Percentiles rank a stretch among this genome's conserved stretches.
Evolutionary conservation across 2,888 invertebrate genomes (phyloP).

Genomic region (Augochlorella aurata): DNA sequence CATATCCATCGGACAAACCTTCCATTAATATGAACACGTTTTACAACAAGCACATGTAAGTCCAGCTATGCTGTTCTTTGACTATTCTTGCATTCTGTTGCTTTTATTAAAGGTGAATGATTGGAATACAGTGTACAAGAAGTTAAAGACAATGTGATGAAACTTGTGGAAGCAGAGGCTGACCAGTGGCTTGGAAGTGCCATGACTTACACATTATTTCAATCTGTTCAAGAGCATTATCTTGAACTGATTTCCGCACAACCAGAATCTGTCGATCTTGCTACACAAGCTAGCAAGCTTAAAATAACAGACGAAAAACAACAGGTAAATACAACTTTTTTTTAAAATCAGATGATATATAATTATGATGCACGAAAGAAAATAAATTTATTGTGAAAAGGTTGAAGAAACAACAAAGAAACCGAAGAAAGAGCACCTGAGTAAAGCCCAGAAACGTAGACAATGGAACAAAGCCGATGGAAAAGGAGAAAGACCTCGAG

Average conservation of each 20-base stretch:
- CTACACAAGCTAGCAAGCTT: conserved; percentile 84
- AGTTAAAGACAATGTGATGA: conserved; percentile 88
- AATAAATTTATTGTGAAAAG: conserved; percentile 34
- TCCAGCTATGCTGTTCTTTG: conserved; percentile 69
- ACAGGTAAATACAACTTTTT: conserved; percentile 72
- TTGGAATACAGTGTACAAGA: conserved; percentile 84
- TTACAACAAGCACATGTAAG: conserved; percentile 96
- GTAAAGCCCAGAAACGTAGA: conserved; percentile 94
- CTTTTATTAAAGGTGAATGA: conserved; percentile 69
- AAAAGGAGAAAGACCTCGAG: conserved; percentile 92
- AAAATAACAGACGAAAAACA: conserved; percentile 83
- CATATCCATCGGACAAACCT: conserved; percentile 93
- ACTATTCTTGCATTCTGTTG: conserved; percentile 56
- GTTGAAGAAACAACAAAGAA: conserved; percentile 83
- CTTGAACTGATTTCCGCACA: conserved; percentile 88
- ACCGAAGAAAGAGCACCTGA: conserved; percentile 91
- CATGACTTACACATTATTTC: conserved; percentile 97
- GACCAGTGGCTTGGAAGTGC: conserved; percentile 93
- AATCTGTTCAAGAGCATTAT: conserved; percentile 93
- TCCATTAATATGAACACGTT: conserved; percentile 93
- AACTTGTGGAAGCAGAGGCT: conserved; percentile 87
- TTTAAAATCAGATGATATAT: neutral
- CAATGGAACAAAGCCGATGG: conserved; percentile 93
- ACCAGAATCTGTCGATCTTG: conserved; percentile 84
- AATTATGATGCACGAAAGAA: neutral